Evolutionary conservation across 2,797 vertebrate genomes (phyloP).

Genomic region (Enteromius treurensis): DNA sequence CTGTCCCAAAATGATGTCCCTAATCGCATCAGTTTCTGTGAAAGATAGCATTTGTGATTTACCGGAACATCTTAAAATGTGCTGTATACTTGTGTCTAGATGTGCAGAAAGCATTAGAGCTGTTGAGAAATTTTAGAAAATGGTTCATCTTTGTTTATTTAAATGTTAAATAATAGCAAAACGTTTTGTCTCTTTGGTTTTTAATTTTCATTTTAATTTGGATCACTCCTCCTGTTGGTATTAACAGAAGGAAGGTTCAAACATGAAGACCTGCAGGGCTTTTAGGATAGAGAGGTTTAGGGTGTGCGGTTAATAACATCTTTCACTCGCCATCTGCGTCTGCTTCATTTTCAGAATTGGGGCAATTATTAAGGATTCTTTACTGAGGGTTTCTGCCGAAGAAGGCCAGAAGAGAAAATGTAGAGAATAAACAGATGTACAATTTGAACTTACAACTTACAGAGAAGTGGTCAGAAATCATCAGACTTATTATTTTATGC

Average conservation of each 20-base stretch:
- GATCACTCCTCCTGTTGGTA: neutral
- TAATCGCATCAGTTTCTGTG: constrained; percentile 10
- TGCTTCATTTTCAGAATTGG: neutral
- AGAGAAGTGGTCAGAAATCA: neutral
- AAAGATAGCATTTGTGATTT: neutral
- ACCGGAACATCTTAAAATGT: neutral
- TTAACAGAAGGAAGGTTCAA: constrained; percentile 8
- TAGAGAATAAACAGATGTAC: neutral
- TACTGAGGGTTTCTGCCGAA: neutral
- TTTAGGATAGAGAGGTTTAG: constrained; percentile 22
- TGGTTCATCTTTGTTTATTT: neutral
- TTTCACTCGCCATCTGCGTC: constrained; percentile 15
- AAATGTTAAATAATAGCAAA: neutral
- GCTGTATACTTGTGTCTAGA: neutral
- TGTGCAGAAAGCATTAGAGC: neutral
- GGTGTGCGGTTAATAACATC: constrained; percentile 14
- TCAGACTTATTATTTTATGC: neutral
- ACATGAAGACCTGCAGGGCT: constrained; percentile 12
- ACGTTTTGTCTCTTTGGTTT: neutral
- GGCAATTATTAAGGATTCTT: constrained; percentile 6
- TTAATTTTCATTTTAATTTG: neutral
- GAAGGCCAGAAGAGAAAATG: neutral
- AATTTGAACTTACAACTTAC: neutral
- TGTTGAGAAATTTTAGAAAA: neutral
- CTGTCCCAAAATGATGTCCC: neutral